phyloP scores from a whole-genome alignment of 2,888 invertebrate genomes.

The Abrostola tripartita region DNA sequence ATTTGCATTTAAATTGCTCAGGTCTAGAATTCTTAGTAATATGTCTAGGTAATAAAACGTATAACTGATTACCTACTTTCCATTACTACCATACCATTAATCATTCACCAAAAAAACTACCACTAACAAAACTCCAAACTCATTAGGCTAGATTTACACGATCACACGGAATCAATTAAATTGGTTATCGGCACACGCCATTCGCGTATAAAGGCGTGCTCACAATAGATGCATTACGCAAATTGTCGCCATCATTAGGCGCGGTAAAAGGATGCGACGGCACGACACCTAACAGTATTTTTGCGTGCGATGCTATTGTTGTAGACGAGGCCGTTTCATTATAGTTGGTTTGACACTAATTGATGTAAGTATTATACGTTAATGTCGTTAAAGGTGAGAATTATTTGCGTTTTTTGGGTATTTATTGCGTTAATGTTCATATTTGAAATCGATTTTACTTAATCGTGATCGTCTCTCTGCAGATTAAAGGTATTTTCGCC shows the following conservation, averaged over 20 bases:
- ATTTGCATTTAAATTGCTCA: too few species aligned
- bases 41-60: too few species aligned
- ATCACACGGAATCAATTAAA: constrained; percentile 74
- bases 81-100: background rate
- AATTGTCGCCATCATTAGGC: constrained; percentile 81
- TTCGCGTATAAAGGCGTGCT: constrained; percentile 76
- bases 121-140: constrained; percentile 55
- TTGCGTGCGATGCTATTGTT: constrained; percentile 79
- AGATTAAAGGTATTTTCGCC: too few species aligned
- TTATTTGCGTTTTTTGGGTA: constrained; percentile 1
- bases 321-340: constrained; percentile 60
- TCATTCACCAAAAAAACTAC: constrained; percentile 8
- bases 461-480: too few species aligned
- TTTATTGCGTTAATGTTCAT: background rate
- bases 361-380: constrained; percentile 54
- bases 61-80: background rate
- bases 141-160: constrained; percentile 73
- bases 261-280: constrained; percentile 53
- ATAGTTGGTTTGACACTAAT: constrained; percentile 51
- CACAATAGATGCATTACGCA: constrained; percentile 86
- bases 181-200: constrained; percentile 77
- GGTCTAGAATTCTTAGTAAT: too few species aligned
- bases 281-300: constrained; percentile 75
- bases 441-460: too few species aligned
- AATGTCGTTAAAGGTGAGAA: background rate